phyloP scores from a whole-genome alignment of 2,113 vertebrate species.

The Cheilinus undulatus region DNA sequence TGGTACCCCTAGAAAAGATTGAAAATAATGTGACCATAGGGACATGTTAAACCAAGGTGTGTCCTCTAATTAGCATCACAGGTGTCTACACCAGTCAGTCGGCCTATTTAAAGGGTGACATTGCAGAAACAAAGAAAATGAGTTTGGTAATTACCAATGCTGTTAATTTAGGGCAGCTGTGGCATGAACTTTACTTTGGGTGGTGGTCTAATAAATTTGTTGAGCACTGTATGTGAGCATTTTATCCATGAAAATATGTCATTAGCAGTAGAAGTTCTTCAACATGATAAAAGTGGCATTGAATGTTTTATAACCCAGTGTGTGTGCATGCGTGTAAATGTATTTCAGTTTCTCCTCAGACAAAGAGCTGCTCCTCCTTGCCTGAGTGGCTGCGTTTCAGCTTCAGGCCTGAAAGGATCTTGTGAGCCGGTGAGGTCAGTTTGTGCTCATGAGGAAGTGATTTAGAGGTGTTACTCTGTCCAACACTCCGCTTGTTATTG shows the following conservation, averaged over 20 bases:
- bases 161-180: no score
- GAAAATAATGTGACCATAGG: no score
- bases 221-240: no score
- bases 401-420: conserved; percentile 80
- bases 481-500: conserved; percentile 37
- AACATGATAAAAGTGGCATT: conserved; percentile 7
- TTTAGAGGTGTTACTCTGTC: conserved; percentile 49
- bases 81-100: no score
- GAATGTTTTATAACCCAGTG: not conserved
- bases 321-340: not conserved
- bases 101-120: no score
- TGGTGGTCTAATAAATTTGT: no score
- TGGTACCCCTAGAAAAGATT: no score
- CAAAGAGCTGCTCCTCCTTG: conserved; percentile 82
- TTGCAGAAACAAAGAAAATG: no score
- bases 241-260: not conserved
- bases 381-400: conserved; percentile 75
- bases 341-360: conserved; percentile 55
- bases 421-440: conserved; percentile 69
- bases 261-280: not conserved
- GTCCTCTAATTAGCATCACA: no score
- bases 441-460: conserved; percentile 54
- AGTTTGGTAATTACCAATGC: no score
- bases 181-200: no score
- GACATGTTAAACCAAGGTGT: no score